Percentiles rank a stretch among this genome's conserved stretches.
These are phyloP conservation scores for Prionailurus viverrinus DNA, from an alignment of 2,113 vertebrate species.

Conservation along the genomic window DNA sequence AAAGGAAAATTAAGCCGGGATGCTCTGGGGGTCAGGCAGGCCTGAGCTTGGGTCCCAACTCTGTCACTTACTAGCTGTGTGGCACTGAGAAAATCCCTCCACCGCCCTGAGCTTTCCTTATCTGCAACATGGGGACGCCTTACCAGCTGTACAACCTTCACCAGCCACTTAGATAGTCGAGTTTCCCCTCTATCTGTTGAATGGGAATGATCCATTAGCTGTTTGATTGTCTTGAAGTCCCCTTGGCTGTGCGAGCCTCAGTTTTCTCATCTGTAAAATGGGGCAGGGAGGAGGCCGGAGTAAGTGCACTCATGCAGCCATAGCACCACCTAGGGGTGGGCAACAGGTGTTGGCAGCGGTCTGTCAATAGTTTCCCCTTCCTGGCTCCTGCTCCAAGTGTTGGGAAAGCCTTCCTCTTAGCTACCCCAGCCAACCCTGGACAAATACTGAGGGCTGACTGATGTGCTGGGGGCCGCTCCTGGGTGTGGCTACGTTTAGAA, in stretches of 20 bases:
- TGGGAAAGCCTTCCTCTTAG: neutral
- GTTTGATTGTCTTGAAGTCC: neutral
- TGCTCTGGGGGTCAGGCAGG: neutral
- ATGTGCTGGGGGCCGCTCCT: no score
- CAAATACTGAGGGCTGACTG: neutral
- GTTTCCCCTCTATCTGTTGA: rapidly evolving
- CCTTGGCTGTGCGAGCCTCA: neutral
- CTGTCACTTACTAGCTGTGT: neutral
- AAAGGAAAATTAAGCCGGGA: neutral
- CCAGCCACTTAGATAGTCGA: neutral
- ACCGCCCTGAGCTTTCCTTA: neutral
- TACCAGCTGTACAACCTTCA: neutral
- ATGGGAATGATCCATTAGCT: neutral
- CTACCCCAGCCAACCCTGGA: neutral
- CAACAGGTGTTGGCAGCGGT: no score
- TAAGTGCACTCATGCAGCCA: neutral
- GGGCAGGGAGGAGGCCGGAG: neutral
- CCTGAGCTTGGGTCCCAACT: neutral
- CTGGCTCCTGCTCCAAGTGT: neutral
- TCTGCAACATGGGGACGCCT: neutral
- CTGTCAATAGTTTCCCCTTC: neutral
- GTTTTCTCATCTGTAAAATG: neutral
- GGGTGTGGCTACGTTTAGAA: neutral
- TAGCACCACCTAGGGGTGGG: neutral
- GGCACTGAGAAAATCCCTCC: no score